Conservation (phyloP, 2,888 invertebrate species). For the Lycophotia porphyrea region DNA sequence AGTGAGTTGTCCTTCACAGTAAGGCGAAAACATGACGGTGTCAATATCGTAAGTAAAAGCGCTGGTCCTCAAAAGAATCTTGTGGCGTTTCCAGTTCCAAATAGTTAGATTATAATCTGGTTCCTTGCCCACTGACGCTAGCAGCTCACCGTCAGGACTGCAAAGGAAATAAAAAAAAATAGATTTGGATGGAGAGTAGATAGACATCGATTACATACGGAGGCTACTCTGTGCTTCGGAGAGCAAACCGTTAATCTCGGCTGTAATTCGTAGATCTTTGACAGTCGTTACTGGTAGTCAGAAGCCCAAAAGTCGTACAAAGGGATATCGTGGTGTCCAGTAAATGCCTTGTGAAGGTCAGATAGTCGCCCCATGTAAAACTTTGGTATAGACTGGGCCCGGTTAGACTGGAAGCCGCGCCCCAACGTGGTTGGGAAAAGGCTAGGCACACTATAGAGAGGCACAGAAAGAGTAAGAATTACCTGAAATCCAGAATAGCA, state of each 20-base stretch:
- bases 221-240: not conserved
- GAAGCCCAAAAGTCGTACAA: not conserved
- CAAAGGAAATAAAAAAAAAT: slow-evolving; percentile 57
- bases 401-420: not conserved
- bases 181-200: not conserved
- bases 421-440: not conserved
- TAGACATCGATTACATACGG: not conserved
- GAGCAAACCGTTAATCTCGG: not conserved
- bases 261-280: not conserved
- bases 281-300: not conserved
- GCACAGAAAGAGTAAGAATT: slow-evolving; percentile 47
- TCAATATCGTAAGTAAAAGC: slow-evolving; percentile 96
- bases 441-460: not conserved
- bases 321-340: not conserved
- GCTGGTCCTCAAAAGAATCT: slow-evolving; percentile 94
- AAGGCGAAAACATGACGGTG: slow-evolving; percentile 95
- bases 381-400: too few relatives aligned
- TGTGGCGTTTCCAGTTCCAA: slow-evolving; percentile 96
- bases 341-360: not conserved
- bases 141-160: slow-evolving; percentile 94
- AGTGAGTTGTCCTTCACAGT: slow-evolving; percentile 94
- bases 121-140: slow-evolving; percentile 95
- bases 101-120: slow-evolving; percentile 97
- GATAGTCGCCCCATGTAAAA: not conserved
- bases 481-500: slow-evolving; percentile 94